Percentiles rank a stretch among this genome's conserved stretches.
Conservation (phyloP, 53 echinoderm and acorn worm genomes). For the Crossaster papposus region DNA sequence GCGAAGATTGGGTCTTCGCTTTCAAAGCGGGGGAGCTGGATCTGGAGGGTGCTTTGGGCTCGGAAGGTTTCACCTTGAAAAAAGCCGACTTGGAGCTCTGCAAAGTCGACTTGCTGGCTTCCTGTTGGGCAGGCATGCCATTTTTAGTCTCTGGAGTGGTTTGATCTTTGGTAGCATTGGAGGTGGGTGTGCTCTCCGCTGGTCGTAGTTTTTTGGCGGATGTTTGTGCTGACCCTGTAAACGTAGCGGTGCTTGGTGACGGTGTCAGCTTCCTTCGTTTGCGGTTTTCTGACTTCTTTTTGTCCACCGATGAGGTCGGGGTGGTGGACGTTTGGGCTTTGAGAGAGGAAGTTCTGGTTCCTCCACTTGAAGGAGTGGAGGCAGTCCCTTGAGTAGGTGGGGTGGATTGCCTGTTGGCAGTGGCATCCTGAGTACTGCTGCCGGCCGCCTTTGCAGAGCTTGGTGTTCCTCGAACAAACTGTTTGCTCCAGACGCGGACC, state of each 20-base stretch:
- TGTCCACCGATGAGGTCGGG: constrained; percentile 76
- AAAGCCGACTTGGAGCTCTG: constrained; percentile 60
- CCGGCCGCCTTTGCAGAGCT: constrained; percentile 51
- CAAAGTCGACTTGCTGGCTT: constrained; percentile 26
- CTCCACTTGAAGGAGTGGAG: background rate
- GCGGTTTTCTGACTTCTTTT: constrained; percentile 82
- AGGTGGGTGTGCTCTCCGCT: constrained; percentile 28
- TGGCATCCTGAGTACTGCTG: constrained; percentile 58
- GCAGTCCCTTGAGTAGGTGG: constrained; percentile 50
- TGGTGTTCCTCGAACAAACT: constrained; percentile 76
- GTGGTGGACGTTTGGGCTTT: constrained; percentile 57
- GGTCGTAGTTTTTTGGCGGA: constrained; percentile 31
- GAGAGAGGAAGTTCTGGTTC: constrained; percentile 43
- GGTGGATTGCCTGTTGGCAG: constrained; percentile 57
- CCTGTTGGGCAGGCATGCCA: constrained; percentile 54
- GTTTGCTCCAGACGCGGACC: constrained; percentile 87
- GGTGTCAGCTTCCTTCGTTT: constrained; percentile 82
- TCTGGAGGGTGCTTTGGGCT: constrained; percentile 26
- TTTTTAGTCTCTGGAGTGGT: constrained; percentile 40
- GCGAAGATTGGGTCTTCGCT: constrained; percentile 50
- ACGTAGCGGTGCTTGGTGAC: constrained; percentile 38
- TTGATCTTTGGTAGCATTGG: constrained; percentile 49
- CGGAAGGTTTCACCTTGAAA: constrained; percentile 46
- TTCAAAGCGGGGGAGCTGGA: constrained; percentile 58
- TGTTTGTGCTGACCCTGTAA: constrained; percentile 41